Conservation (phyloP, 2,797 vertebrate species). For the Thunnus albacares region DNA sequence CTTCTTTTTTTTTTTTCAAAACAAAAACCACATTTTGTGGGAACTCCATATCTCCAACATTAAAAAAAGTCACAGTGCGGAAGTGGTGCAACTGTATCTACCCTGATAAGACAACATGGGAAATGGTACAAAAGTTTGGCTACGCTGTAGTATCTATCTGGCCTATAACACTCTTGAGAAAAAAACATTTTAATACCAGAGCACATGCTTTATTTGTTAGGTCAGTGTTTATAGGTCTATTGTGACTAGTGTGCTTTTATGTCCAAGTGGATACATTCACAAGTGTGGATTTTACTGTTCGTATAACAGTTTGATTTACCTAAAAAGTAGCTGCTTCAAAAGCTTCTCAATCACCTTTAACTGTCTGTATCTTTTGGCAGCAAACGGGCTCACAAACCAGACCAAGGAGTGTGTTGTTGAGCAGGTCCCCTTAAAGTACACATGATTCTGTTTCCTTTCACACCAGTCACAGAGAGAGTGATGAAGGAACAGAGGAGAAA, state of each 20-base stretch:
- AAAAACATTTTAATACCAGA: slow-evolving; percentile 34
- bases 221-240: slow-evolving; percentile 46
- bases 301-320: slow-evolving; percentile 54
- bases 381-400: slow-evolving; percentile 39
- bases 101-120: slow-evolving; percentile 51
- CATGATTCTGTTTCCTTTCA: slow-evolving; percentile 28
- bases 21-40: slow-evolving; percentile 22
- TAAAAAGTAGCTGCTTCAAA: slow-evolving; percentile 54
- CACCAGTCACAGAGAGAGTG: slow-evolving; percentile 25
- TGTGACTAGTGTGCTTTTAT: slow-evolving; percentile 53
- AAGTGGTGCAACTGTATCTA: slow-evolving; percentile 44
- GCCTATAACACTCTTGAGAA: slow-evolving; percentile 11
- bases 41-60: slow-evolving; percentile 26
- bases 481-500: slow-evolving; percentile 33
- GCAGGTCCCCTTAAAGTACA: slow-evolving; percentile 23
- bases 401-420: slow-evolving; percentile 38
- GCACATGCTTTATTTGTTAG: slow-evolving; percentile 35
- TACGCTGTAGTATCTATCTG: slow-evolving; percentile 4
- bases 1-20: no score
- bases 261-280: slow-evolving; percentile 58
- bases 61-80: slow-evolving; percentile 16
- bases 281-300: slow-evolving; percentile 60
- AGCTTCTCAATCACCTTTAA: slow-evolving; percentile 57
- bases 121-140: slow-evolving; percentile 6
- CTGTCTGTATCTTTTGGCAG: slow-evolving; percentile 50